phyloP scores from a whole-genome alignment of 2,113 vertebrate species.

The Acanthisitta chloris region DNA sequence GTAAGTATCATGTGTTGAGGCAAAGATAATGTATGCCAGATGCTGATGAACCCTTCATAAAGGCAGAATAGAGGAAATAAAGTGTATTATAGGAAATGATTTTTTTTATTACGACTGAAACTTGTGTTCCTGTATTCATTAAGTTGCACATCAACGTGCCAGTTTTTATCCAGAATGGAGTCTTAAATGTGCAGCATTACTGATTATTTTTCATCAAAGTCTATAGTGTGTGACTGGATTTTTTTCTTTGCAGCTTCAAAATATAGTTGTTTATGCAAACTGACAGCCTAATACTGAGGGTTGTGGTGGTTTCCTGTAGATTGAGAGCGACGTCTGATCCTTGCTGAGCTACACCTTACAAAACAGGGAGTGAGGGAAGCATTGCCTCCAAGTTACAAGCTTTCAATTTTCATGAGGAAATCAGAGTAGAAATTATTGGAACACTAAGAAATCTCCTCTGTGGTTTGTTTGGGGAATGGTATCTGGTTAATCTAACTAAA shows the following conservation, averaged over 20 bases:
- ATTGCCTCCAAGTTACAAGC: neutral
- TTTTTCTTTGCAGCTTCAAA: constrained; percentile 36
- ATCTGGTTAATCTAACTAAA: constrained; percentile 38
- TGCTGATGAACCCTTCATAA: neutral
- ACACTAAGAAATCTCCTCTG: constrained; percentile 5
- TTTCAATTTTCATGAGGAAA: constrained; percentile 41
- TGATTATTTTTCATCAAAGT: constrained; percentile 51
- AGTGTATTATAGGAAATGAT: constrained; percentile 8
- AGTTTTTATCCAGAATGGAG: constrained; percentile 12
- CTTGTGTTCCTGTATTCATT: constrained; percentile 36
- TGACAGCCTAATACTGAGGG: neutral
- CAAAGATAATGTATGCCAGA: constrained; percentile 6
- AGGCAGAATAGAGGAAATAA: constrained; percentile 35
- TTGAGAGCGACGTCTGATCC: neutral
- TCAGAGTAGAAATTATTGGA: neutral
- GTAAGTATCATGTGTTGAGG: constrained; percentile 75
- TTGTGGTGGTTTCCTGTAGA: neutral
- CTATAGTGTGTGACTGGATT: constrained; percentile 33
- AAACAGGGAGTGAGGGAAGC: neutral
- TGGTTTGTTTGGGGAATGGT: constrained; percentile 20
- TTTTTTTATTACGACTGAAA: constrained; percentile 16
- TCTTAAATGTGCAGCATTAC: constrained; percentile 17
- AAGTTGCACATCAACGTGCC: neutral
- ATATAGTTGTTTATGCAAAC: constrained; percentile 37
- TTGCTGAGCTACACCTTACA: neutral